Base-by-base conservation (phyloP, 2,113 vertebrate genomes). In the Alosa alosa region DNA sequence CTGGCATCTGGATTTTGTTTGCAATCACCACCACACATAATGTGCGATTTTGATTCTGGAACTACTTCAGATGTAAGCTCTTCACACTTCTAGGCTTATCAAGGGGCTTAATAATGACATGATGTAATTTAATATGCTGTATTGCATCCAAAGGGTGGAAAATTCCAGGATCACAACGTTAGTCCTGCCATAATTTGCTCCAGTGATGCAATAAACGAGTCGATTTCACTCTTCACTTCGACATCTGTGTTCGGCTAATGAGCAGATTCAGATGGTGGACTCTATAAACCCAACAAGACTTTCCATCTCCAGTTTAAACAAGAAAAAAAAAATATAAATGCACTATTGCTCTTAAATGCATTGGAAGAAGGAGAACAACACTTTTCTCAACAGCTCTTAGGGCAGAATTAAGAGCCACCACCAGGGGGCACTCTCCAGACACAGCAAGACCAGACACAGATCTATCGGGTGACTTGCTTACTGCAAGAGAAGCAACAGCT, bases 401-500 rank as follows among this genome's bases (percentile, higher is more conserved):
- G 64, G 64, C 64, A 86, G 47, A 64, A 49, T 31, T 44, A 7
- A n/a, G 1, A 17, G 84, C 92, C 93, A 94, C 90, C 81, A 78
- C 72, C 39, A 1, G 91, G 90, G 82, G 93, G 90, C 50, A 41
- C 86, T 87, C 64, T 88, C 8, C 57, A 90, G 89, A 89, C 68
- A 86, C 85, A 86, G 44, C 47, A 36, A 52, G 36, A 85, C 4
- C 49, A 84, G 25, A 83, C 46, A 49, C 6, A 2, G 13, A 86
- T 22, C 6, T 52, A 72, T n/a, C 0, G 88, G 90, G 90, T 86
- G 90, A 81, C 89, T 92, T 85, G 91, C 92, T 93, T 92, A 91
- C 91, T 93, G 75, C 13, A 68, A 90, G 93, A 93, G 91, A 94
- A 91, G 88, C 87, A 93, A 92, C 91, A 92, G 90, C 92, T 92